Base-by-base conservation (phyloP, 2,888 invertebrate genomes). In the Volucella bombylans region DNA sequence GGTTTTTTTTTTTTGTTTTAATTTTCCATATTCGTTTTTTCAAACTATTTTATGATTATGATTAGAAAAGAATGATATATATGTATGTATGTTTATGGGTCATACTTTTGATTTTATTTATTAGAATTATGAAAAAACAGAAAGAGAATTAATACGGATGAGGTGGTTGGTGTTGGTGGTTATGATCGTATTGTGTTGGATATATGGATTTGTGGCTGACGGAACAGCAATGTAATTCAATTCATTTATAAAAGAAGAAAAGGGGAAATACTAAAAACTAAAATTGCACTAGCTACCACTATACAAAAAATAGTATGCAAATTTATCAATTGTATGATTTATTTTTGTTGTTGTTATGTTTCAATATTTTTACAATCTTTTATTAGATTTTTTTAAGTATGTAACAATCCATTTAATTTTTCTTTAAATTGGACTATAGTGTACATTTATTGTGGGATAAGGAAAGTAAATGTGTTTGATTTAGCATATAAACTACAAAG, bases 221-320 rank as follows among this genome's bases (percentile, higher is more conserved):
- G 64, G 69, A 45, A 65, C n/a, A 59, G 65, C 52, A 76, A 59
- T 57, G 1, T 74, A 55, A 62, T 43, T 62, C 55, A 62, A 61
- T 31, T 61, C 71, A 31, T 52, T 41, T 9, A 15, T 43, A 73
- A 18, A 49, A 62, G 15, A 12, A 50, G 23, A 49, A 59, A 41
- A 23, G 52, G 61, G 43, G 71, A 78, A 85, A 65, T 87, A 88
- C 81, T 89, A 89, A 81, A 86, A 88, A 89, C 90, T 90, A 90
- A 85, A 90, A 90, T 90, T 90, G 90, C 90, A 90, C 90, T 90
- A 90, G 90, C 90, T 90, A 90, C 90, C 89, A 90, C 90, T 90
- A 89, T 89, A 89, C 89, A 90, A 90, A 90, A 88, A 86, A 86
- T 80, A 83, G 80, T 83, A 71, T 67, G 74, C 80, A 69, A 80